Conservation (phyloP, 1,140 invertebrate species). For the Panagrolaimus sp. region DNA sequence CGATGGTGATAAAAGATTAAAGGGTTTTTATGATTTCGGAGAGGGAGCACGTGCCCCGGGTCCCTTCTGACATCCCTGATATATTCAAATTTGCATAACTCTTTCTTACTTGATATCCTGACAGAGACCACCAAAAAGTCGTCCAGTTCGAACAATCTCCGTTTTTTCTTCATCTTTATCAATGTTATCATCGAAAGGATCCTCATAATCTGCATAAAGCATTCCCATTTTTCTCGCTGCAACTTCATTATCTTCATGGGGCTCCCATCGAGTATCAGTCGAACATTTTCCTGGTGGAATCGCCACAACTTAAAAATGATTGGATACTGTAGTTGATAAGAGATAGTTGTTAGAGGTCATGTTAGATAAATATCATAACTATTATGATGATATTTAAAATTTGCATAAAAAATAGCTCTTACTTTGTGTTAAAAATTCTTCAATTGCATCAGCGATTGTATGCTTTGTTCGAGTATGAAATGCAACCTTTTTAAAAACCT, state of each 20-base stretch:
- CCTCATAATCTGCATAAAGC: slow-evolving; percentile 28
- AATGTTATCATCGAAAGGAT: slow-evolving; percentile 12
- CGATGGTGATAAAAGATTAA: no score
- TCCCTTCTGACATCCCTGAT: slow-evolving; percentile 1
- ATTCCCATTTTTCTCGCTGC: slow-evolving; percentile 31
- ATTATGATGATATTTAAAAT: no score
- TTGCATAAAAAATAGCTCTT: no score
- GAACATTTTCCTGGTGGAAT: slow-evolving; percentile 62
- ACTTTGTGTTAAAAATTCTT: slow-evolving; percentile 45
- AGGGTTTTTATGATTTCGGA: no score
- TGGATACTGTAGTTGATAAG: no score
- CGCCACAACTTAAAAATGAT: slow-evolving; percentile 47
- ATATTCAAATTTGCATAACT: neutral
- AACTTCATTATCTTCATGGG: slow-evolving; percentile 29
- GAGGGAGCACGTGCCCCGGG: no score
- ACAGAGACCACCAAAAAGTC: slow-evolving; percentile 38
- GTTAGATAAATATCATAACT: no score
- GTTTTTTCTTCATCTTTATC: slow-evolving; percentile 15
- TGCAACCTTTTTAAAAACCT: slow-evolving; percentile 61
- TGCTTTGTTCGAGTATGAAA: slow-evolving; percentile 53
- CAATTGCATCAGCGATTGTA: slow-evolving; percentile 50
- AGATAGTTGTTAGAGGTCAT: no score
- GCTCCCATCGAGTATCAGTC: slow-evolving; percentile 49
- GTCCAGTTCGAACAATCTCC: slow-evolving; percentile 29
- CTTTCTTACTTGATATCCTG: slow-evolving; percentile 36